A percentile compares a stretch with the other conserved stretches of the same genome.
Evolutionary conservation across 2,113 vertebrate genomes (phyloP).

Genomic region (Atractosteus spatula): DNA sequence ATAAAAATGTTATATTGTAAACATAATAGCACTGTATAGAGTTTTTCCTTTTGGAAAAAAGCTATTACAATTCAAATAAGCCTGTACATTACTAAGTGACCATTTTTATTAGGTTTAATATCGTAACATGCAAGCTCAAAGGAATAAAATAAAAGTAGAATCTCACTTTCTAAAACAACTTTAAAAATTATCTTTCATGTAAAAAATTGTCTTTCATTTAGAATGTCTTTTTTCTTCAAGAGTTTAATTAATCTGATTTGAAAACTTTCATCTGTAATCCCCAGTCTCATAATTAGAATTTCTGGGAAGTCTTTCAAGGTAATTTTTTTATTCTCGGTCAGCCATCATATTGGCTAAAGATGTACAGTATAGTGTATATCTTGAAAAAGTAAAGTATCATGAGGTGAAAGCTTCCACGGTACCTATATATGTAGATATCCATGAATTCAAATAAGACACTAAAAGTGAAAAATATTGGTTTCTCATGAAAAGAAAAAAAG

Average conservation of each 20-base stretch:
- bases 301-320: background rate
- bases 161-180: too few species aligned
- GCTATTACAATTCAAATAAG: too few species aligned
- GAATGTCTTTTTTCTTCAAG: background rate
- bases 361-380: background rate
- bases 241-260: slow-evolving; percentile 2
- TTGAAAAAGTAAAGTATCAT: background rate
- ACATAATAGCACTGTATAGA: too few species aligned
- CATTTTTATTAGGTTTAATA: too few species aligned
- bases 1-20: too few species aligned
- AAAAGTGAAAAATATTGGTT: background rate
- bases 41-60: too few species aligned
- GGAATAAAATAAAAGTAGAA: too few species aligned
- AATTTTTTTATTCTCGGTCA: background rate
- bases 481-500: background rate
- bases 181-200: too few species aligned
- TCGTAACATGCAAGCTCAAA: too few species aligned
- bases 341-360: background rate
- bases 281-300: background rate
- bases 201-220: too few species aligned
- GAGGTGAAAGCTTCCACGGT: background rate
- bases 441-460: background rate
- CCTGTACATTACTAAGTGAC: too few species aligned
- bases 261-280: background rate
- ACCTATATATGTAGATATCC: background rate